Evolutionary conservation across 2,113 vertebrate genomes (phyloP), one percentile per base, ranked within the genome.

Genomic region (Mugil cephalus): DNA sequence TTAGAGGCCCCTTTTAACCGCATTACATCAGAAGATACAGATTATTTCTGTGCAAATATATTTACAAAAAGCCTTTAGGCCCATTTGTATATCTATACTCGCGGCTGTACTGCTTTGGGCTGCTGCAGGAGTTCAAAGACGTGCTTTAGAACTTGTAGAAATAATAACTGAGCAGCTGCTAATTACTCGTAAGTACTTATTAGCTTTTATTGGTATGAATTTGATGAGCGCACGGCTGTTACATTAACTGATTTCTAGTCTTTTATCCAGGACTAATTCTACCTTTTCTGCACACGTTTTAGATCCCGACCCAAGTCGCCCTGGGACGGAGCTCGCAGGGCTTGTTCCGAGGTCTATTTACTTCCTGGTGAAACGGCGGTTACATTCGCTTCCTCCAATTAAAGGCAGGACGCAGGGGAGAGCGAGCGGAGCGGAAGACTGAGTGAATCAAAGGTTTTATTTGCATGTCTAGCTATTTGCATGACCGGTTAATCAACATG

Each of bases 31-130:
- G 45, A 72, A 35, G 43, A 58, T 42, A 45, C 15, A 15, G 56
- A 59, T 63, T 77, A 48, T 77, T 81, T 77, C 42, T 68, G 53
- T 50, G 42, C 54, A 82, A 78, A 73, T 54, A 75, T 60, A 47
- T 68, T 43, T 10, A 50, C 4, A 34, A 21, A 50, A 60, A 72
- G 36, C 38, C 77, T 61, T 17, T 34, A 0, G 40, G 68, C 68
- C 14, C 42, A 48, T 80, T 82, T 65, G 66, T 21, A 58, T 36
- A 69, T 72, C 69, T 42, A 47, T 74, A 84, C 60, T 73, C 62
- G 67, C 66, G 79, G 79, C 76, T 58, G 43, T 30, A 13, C 17
- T 10, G 79, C 86, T 77, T 17, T 1, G 21, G 60, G 77, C 63
- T 76, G 70, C 66, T 81, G 36, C 48, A 42, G 58, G 61, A 69